These are phyloP conservation scores for Ciona savignyi DNA, from an alignment of 23 tunicate species.

Conservation along the genomic window DNA sequence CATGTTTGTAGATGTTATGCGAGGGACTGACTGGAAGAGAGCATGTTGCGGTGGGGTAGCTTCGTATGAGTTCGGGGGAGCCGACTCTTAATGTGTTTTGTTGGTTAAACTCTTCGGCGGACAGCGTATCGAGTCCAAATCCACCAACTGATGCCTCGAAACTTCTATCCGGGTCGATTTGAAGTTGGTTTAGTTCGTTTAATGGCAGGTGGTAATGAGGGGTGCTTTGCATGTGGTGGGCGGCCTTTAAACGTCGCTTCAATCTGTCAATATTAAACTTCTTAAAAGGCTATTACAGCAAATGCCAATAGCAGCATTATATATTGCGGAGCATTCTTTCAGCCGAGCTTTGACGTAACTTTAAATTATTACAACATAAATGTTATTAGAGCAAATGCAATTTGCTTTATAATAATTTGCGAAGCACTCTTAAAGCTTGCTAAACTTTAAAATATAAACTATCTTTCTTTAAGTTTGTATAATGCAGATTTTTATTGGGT, in stretches of 20 bases:
- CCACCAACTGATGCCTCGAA: neutral
- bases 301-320: too few species aligned
- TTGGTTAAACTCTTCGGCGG: neutral
- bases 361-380: too few species aligned
- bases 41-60: neutral
- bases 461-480: too few species aligned
- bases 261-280: neutral
- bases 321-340: too few species aligned
- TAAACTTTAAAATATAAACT: too few species aligned
- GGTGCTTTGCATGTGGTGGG: neutral
- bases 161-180: neutral
- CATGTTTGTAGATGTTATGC: neutral
- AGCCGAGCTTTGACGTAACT: too few species aligned
- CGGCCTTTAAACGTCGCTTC: neutral
- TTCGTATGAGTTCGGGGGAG: neutral
- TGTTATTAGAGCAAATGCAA: too few species aligned
- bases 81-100: neutral
- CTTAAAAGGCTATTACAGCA: too few species aligned
- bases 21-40: neutral
- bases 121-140: neutral
- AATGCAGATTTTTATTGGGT: too few species aligned
- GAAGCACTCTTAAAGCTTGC: too few species aligned
- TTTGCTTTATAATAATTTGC: too few species aligned
- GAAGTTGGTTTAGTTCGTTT: neutral
- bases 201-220: neutral